Evolutionary conservation across 2,888 invertebrate genomes (phyloP), one percentile per base, ranked within the genome.

Genomic region (Phasia obesa): DNA sequence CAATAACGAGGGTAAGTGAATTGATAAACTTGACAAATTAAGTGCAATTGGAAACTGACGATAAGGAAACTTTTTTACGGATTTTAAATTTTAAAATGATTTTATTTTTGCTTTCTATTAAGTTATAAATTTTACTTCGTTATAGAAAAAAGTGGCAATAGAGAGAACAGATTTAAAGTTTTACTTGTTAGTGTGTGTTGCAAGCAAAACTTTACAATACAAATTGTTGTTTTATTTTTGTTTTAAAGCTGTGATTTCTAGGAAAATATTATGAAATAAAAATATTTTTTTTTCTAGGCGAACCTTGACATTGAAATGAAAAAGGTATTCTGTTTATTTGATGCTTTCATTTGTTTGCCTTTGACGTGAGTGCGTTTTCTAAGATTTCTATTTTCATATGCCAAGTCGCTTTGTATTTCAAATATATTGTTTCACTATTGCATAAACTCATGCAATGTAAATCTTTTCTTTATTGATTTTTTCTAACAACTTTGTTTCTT

Each of bases 381-480:
- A 6, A 15, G 15, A 27, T 49, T 49, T 49, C 6, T 25, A 25
- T 27, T 44, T 44, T 62, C 17, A 6, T 27, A 2, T 23, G 11
- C 23, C 11, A 47, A 47, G 0, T 25, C 13, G 11, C 25, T 15
- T 0, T 25, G 51, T 2, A 15, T 42, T 51, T 13, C 13, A 11
- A 51, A 23, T 38, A 11, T 38, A 15, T 38, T 38, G 9, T 31
- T 38, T 38, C 13, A 38, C 38, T 11, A n/a, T n/a, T n/a, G n/a
- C n/a, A n/a, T n/a, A n/a, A n/a, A n/a, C n/a, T n/a, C n/a, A n/a
- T n/a, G n/a, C n/a, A 38, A 11, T 9, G 5, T 35, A 27, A 42
- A 47, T 64, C 47, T 65, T 38, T 65, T 51, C 31, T 35, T 27
- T 79, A 74, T 79, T 74, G 73, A 73, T 73, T 79, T n/a, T 71